Base-by-base conservation (phyloP, 2,113 vertebrate genomes). In the Ictalurus punctatus region DNA sequence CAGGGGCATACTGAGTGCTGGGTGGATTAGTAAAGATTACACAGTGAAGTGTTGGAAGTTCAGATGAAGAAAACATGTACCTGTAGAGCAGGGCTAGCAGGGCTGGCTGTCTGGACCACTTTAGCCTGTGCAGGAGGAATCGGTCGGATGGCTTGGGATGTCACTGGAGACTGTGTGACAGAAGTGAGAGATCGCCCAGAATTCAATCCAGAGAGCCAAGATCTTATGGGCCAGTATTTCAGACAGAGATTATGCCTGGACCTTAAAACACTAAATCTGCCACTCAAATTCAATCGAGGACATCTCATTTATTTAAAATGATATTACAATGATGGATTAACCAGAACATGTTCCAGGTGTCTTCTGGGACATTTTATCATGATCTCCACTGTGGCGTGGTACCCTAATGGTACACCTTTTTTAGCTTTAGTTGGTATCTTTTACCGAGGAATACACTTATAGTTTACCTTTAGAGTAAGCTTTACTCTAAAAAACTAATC, bases 41-140 rank as follows among this genome's bases (percentile, higher is more conserved):
- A 87, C 91, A 95, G 93, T 94, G 13, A 54, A 16, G 12, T n/a
- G 12, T 34, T 73, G 6, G 69, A n/a, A 19, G 48, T 59, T 34
- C 2, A 13, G 69, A 27, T 13, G 3, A 54, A 67, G 65, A 54
- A 16, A 69, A 48, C 12, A 82, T 91, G 91, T 85, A 89, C 88
- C 88, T 89, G 91, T 94, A 74, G 95, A 95, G 71, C 95, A 94
- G 81, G 95, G 89, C 16, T 93, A 93, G 14, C 56, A 6, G 91
- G 90, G 34, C 93, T 90, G 4, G 94, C 89, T 14, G 95, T 91
- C 0, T 93, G 95, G 40, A 93, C 95, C 92, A 97, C 94, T 94
- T 96, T 96, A 92, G 96, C 93, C 44, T 94, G 95, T 91, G 94
- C 93, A 87, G 95, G 91, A 87, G 95, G 89, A 88, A 94, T 94